Evolutionary conservation across 2,797 vertebrate genomes (phyloP).

Genomic region (Gymnoscopelus microlampas): DNA sequence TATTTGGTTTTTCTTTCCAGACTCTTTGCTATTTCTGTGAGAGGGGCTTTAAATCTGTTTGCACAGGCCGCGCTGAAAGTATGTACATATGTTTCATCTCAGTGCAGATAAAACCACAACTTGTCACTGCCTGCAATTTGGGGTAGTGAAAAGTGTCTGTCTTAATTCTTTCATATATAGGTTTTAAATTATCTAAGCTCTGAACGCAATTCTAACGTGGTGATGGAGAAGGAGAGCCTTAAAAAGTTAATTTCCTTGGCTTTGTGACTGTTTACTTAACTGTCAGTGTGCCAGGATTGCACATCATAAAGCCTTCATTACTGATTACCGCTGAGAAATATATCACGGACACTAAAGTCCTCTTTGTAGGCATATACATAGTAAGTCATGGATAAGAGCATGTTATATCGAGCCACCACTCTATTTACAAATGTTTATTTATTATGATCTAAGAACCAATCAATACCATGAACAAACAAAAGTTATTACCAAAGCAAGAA

Average conservation of each 20-base stretch:
- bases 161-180: conserved; percentile 32
- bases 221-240: conserved; percentile 32
- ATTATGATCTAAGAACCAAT: no score
- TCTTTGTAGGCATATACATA: conserved; percentile 2
- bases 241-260: conserved; percentile 25
- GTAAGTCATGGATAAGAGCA: background rate
- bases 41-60: conserved; percentile 61
- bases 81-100: conserved; percentile 60
- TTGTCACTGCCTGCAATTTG: conserved; percentile 36
- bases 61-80: conserved; percentile 44
- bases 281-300: conserved; percentile 2
- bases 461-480: no score
- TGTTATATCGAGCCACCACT: background rate
- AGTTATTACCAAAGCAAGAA: background rate
- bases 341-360: conserved; percentile 4
- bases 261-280: conserved; percentile 4
- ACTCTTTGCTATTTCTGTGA: conserved; percentile 50
- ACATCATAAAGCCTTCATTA: conserved; percentile 37
- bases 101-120: conserved; percentile 53
- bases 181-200: conserved; percentile 30
- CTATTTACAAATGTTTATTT: background rate
- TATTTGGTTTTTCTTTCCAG: conserved; percentile 52
- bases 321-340: conserved; percentile 14
- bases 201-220: conserved; percentile 27
- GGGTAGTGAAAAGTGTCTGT: conserved; percentile 37